These are phyloP conservation scores for Enteromius trimaculatus DNA, from an alignment of 2,797 vertebrate species.

Conservation along the genomic window DNA sequence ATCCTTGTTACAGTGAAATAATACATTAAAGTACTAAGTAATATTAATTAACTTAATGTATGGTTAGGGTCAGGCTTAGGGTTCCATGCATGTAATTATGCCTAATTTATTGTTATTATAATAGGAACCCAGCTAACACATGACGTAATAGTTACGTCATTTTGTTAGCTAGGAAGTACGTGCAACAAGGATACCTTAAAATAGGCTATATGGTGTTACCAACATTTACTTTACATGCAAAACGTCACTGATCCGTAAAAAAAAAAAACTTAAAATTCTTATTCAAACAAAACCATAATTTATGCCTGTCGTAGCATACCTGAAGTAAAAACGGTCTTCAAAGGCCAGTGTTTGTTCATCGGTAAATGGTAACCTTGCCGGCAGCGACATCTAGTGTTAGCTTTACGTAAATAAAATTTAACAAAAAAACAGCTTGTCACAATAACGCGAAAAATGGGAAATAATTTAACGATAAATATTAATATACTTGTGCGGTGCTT, in stretches of 20 bases:
- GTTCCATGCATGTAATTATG: too few species aligned
- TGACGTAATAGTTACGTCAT: too few species aligned
- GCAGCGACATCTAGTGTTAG: slow-evolving; percentile 21
- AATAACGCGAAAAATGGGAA: not conserved
- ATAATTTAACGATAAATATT: not conserved
- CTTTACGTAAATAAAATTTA: not conserved
- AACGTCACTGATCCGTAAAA: not conserved
- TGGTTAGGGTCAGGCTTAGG: too few species aligned
- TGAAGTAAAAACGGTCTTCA: not conserved
- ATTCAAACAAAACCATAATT: not conserved
- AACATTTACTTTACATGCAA: not conserved
- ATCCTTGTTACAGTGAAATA: too few species aligned
- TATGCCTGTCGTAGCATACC: not conserved
- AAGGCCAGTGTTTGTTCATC: not conserved
- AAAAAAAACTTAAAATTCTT: not conserved
- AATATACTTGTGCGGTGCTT: not conserved
- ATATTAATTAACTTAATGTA: too few species aligned
- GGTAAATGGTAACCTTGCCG: slow-evolving; percentile 2
- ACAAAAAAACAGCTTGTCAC: not conserved
- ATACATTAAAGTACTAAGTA: too few species aligned
- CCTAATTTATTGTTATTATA: too few species aligned
- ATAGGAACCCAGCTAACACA: too few species aligned
- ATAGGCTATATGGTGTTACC: too few species aligned
- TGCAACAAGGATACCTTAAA: too few species aligned
- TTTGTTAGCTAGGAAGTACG: too few species aligned